Evolutionary conservation across 2,113 vertebrate genomes (phyloP), one percentile per base, ranked within the genome.

Genomic region (Motacilla alba): DNA sequence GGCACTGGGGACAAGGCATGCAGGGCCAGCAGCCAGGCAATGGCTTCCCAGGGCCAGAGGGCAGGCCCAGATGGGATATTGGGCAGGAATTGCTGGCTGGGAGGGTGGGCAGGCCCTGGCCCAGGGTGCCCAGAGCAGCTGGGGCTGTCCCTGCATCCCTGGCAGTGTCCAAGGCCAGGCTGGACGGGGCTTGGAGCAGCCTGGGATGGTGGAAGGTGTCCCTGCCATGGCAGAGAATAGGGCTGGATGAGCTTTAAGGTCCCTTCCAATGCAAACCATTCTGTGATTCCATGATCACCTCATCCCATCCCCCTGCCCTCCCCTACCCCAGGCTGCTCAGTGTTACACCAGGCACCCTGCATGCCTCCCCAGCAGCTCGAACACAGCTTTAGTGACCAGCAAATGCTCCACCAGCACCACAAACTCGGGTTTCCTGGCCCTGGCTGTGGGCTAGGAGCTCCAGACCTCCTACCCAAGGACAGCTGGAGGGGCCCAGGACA

Each of bases 161-260:
- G 73, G 39, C 0, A 69, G 64, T 62, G 64, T 0, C 39, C 64
- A 5, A 24, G 53, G 33, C 31, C 37, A 37, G 21, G 44, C 0
- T 77, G 53, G 35, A 35, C 35, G 35, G 35, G 35, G 35, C 35
- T 35, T 35, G 35, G 27, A 52, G 11, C 22, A 44, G 0, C 17
- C 11, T 68, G 44, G 27, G 3, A 2, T 0, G 23, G 28, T 28
- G 47, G 64, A 1, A 79, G 24, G 0, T 72, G 66, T 64, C 30
- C 30, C 75, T 72, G n/a, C 2, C 26, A 26, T 27, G 44, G 43
- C 18, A 49, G 10, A 35, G 35, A 35, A 35, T 35, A 35, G 35
- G 35, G 1, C 3, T 7, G 33, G 27, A 20, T 37, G 22, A 1
- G 0, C 3, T 23, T 44, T 16, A 14, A 4, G 0, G 1, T 20